A percentile compares a stretch with the other conserved stretches of the same genome.
Evolutionary conservation across 2,113 vertebrate genomes (phyloP).

Genomic region (Thalassoma bifasciatum): DNA sequence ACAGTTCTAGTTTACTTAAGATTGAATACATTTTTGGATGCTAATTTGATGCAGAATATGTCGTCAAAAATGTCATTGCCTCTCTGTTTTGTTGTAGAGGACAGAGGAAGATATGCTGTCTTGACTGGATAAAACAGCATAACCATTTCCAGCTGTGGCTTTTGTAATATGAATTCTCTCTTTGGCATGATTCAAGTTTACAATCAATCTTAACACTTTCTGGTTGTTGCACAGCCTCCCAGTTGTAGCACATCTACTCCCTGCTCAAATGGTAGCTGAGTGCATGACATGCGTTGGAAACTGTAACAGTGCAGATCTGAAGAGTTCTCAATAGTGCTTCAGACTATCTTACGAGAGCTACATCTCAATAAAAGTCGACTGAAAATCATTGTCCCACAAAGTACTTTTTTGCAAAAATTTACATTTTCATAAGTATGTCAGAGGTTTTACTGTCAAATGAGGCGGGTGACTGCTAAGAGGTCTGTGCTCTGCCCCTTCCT

Average conservation of each 20-base stretch:
- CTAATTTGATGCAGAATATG: not conserved
- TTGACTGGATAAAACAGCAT: conserved; percentile 25
- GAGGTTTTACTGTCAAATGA: conserved; percentile 58
- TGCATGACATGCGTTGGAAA: conserved; percentile 21
- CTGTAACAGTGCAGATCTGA: conserved; percentile 17
- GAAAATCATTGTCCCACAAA: conserved; percentile 12
- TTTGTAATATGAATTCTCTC: conserved; percentile 4
- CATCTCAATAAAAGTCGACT: conserved; percentile 20
- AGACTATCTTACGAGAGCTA: not conserved
- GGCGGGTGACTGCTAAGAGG: conserved; percentile 35
- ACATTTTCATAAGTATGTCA: conserved; percentile 36
- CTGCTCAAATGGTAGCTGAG: conserved; percentile 3
- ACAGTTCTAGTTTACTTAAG: not conserved
- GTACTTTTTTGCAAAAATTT: conserved; percentile 15
- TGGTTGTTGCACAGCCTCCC: conserved; percentile 28
- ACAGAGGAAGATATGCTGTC: too few relatives aligned
- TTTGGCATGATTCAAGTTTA: conserved; percentile 11
- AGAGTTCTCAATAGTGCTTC: conserved; percentile 9
- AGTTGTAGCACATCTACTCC: conserved; percentile 9
- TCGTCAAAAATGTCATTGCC: not conserved
- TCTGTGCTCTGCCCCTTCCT: conserved; percentile 41
- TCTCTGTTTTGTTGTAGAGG: too few relatives aligned
- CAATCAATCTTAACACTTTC: conserved; percentile 2
- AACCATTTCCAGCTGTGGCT: conserved; percentile 23
- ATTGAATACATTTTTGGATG: conserved; percentile 12